Percentiles rank a stretch among this genome's conserved stretches.
Conservation (phyloP, 2,113 vertebrate species). For the Cryptotis parvus region DNA sequence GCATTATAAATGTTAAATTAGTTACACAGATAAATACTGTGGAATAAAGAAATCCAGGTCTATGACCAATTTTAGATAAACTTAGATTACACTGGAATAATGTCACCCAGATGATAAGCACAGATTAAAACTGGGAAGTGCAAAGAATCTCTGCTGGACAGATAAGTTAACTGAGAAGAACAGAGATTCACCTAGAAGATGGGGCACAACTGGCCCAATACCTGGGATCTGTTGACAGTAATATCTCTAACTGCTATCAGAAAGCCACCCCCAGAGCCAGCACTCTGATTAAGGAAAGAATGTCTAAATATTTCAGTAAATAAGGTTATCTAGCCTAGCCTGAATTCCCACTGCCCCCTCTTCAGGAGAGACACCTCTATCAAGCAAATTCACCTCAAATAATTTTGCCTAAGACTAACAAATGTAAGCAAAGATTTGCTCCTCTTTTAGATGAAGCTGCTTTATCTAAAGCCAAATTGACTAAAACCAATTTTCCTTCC, state of each 20-base stretch:
- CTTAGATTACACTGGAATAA: slow-evolving; percentile 2
- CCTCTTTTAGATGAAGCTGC: neutral
- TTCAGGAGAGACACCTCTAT: neutral
- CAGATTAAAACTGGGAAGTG: neutral
- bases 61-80: neutral
- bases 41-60: neutral
- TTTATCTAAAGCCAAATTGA: slow-evolving; percentile 60
- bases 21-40: neutral
- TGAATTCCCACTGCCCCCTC: neutral
- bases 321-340: neutral
- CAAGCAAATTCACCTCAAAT: slow-evolving; percentile 28
- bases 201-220: neutral
- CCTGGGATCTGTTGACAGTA: neutral
- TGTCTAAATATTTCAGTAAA: neutral
- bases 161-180: neutral
- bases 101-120: neutral
- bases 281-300: neutral
- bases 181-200: neutral
- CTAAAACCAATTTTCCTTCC: slow-evolving; percentile 56
- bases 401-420: slow-evolving; percentile 26
- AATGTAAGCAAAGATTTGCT: neutral
- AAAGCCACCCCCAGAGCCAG: neutral
- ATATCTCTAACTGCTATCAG: neutral
- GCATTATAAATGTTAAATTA: slow-evolving; percentile 30
- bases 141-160: neutral